Evolutionary conservation across 2,888 invertebrate genomes (phyloP).

Genomic region (Dasypogon diadema): DNA sequence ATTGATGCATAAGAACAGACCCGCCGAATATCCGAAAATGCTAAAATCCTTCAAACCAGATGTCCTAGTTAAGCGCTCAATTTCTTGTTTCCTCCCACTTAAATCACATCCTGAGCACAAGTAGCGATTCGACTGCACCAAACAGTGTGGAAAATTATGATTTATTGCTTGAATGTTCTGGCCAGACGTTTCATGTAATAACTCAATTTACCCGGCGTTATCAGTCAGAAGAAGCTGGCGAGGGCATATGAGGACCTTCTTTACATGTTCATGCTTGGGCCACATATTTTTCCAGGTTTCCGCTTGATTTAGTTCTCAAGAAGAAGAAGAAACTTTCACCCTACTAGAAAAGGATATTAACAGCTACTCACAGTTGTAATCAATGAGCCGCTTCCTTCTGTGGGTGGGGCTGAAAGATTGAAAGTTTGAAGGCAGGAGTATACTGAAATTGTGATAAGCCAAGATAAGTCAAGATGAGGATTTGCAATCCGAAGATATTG

Average conservation of each 20-base stretch:
- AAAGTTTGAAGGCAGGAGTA: too few species aligned
- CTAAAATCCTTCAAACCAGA: conserved; percentile 49
- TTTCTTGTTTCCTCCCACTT: conserved; percentile 47
- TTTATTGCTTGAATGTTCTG: conserved; percentile 58
- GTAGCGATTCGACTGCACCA: conserved; percentile 59
- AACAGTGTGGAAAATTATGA: conserved; percentile 62
- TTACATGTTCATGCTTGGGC: conserved; percentile 44
- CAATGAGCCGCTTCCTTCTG: conserved; percentile 14
- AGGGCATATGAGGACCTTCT: conserved; percentile 45
- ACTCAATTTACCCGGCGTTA: conserved; percentile 48
- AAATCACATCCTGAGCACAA: conserved; percentile 26
- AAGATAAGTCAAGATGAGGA: too few species aligned
- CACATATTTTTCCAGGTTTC: conserved; percentile 36
- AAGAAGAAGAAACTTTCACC: conserved; percentile 28
- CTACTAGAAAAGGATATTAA: conserved; percentile 6
- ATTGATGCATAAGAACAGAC: conserved; percentile 36
- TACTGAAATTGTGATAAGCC: too few species aligned
- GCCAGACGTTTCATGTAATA: conserved; percentile 52
- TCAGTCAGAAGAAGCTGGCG: conserved; percentile 42
- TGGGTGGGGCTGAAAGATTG: conserved; percentile 18
- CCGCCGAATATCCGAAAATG: conserved; percentile 36
- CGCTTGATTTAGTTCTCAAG: conserved; percentile 36
- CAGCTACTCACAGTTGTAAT: conserved; percentile 19
- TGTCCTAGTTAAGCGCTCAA: conserved; percentile 48
- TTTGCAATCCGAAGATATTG: too few species aligned